Percentiles rank a stretch among this genome's conserved stretches.
Evolutionary conservation across 23 tunicate genomes (phyloP).

Genomic region (Botrylloides violaceus): DNA sequence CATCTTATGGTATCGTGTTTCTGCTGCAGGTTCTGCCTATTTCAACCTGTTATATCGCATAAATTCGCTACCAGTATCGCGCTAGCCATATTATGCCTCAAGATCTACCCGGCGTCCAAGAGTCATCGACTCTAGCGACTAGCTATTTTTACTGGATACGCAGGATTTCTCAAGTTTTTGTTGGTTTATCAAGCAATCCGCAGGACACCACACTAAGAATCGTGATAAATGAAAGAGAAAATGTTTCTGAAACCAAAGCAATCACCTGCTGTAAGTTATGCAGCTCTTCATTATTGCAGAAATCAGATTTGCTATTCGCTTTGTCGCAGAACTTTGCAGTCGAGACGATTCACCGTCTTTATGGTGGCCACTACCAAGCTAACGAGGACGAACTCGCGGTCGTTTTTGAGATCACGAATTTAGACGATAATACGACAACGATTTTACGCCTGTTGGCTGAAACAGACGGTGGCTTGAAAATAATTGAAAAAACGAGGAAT

Average conservation of each 20-base stretch:
- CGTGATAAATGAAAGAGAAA: background rate
- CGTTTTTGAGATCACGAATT: background rate
- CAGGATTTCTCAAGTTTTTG: background rate
- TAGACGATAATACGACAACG: background rate
- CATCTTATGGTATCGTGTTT: too few relatives aligned
- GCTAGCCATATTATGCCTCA: too few relatives aligned
- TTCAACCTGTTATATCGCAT: too few relatives aligned
- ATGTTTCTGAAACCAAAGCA: background rate
- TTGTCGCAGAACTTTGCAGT: background rate
- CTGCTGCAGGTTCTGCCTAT: too few relatives aligned
- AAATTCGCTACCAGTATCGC: too few relatives aligned
- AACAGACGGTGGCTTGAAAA: background rate
- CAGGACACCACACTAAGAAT: background rate
- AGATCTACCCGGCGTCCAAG: too few relatives aligned
- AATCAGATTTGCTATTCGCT: background rate
- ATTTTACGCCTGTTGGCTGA: background rate
- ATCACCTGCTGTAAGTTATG: background rate
- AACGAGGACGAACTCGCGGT: background rate
- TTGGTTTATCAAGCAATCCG: background rate
- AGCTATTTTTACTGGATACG: background rate
- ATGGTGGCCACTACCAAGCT: background rate
- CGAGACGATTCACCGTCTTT: background rate
- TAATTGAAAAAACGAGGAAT: background rate
- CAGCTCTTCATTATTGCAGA: background rate
- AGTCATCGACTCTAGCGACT: background rate